phyloP scores from a whole-genome alignment of 2,888 invertebrate species.

The Dryocosmus kuriphilus region DNA sequence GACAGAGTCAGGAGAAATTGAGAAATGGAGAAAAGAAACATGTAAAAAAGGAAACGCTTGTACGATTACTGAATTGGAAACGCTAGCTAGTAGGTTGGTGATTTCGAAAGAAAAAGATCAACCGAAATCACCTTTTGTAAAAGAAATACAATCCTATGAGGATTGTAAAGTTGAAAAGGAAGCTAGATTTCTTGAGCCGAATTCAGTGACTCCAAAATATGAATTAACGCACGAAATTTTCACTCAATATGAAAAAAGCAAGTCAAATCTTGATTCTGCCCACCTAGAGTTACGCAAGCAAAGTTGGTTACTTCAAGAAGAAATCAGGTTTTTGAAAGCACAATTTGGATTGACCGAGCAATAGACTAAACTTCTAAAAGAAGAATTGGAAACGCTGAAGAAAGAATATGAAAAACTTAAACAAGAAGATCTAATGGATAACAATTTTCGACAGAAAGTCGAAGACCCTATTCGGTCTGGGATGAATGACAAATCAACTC shows the following conservation, averaged over 20 bases:
- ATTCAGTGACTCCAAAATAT: neutral
- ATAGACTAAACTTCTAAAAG: neutral
- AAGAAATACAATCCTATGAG: neutral
- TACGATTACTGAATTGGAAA: neutral
- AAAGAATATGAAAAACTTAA: neutral
- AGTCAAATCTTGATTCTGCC: neutral
- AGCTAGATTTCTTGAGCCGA: neutral
- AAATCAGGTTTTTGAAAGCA: neutral
- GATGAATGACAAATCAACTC: neutral
- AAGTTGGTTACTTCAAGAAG: neutral
- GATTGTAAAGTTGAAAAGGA: neutral
- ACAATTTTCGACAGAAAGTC: neutral
- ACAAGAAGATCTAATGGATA: neutral
- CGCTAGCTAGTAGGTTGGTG: neutral
- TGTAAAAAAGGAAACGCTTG: neutral
- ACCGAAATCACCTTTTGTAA: neutral
- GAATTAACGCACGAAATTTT: neutral
- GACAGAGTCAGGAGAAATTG: constrained; percentile 3
- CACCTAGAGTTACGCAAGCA: neutral
- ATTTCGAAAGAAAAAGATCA: neutral
- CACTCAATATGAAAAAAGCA: neutral
- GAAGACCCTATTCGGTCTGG: neutral
- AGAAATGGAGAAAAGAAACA: neutral
- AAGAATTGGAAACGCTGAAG: neutral
- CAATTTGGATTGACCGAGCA: neutral